Conservation (phyloP, 64 coral and sea anemone genomes). For the Hydrozoanthus tunicans region DNA sequence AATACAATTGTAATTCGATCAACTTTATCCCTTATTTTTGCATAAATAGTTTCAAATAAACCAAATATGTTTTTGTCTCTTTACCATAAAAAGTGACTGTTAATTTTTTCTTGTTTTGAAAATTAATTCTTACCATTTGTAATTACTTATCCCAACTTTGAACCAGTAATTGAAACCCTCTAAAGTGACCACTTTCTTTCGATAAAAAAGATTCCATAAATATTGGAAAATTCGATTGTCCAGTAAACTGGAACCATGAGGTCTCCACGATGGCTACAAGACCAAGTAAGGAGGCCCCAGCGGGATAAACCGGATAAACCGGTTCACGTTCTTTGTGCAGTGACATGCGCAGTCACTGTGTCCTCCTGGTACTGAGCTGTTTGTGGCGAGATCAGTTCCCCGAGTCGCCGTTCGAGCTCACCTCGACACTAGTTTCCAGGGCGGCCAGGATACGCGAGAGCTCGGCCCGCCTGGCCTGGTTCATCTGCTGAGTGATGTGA, state of each 20-base stretch:
- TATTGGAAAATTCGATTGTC: too few species aligned
- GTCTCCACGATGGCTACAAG: too few species aligned
- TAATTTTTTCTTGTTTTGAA: background rate
- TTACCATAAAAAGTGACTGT: background rate
- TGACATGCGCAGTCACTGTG: too few species aligned
- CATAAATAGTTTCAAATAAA: background rate
- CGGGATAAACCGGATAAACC: too few species aligned
- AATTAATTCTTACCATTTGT: background rate
- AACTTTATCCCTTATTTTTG: background rate
- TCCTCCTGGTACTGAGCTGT: background rate
- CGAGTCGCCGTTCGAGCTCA: slow-evolving; percentile 68
- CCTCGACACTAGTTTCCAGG: slow-evolving; percentile 65
- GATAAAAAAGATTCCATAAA: background rate
- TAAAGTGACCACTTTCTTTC: background rate
- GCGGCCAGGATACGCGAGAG: slow-evolving; percentile 82
- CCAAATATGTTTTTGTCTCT: background rate
- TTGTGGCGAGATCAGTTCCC: background rate
- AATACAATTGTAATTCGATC: too few species aligned
- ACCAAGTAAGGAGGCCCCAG: too few species aligned
- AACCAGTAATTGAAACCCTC: background rate
- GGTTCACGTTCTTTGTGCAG: too few species aligned
- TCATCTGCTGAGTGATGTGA: slow-evolving; percentile 99
- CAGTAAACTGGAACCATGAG: too few species aligned
- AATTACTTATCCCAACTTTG: background rate
- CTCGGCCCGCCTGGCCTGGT: slow-evolving; percentile 72